These are phyloP conservation scores for Periparus ater DNA, from an alignment of 2,797 vertebrate species.

Conservation along the genomic window DNA sequence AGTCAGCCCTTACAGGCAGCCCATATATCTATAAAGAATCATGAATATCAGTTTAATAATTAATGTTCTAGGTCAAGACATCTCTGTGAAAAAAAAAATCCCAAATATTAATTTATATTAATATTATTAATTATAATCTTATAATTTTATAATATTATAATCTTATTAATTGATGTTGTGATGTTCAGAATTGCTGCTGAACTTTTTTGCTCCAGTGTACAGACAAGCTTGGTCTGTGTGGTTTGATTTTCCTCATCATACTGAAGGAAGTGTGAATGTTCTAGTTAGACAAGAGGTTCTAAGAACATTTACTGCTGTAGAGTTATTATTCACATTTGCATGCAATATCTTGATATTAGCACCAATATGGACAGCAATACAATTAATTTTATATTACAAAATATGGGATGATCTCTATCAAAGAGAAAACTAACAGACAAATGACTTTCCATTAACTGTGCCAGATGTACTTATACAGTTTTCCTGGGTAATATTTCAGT, in stretches of 20 bases:
- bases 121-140: too few relatives aligned
- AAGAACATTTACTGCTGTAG: background rate
- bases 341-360: background rate
- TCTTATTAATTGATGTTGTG: too few relatives aligned
- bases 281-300: background rate
- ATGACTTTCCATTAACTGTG: background rate
- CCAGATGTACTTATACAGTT: background rate
- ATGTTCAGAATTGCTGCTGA: background rate
- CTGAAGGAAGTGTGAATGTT: background rate
- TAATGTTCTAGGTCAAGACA: background rate
- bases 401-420: background rate
- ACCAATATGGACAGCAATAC: background rate
- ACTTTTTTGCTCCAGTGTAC: background rate
- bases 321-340: background rate
- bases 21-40: background rate
- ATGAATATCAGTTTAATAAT: background rate
- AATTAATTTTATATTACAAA: background rate
- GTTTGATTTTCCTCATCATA: background rate
- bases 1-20: background rate
- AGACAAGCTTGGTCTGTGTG: background rate
- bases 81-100: rapidly evolving
- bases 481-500: background rate
- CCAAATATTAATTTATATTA: background rate
- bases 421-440: background rate
- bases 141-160: too few relatives aligned